Evolutionary conservation across 2,888 invertebrate species (phyloP), one percentile per base, ranked within the genome.

Genomic region (Eupithecia inturbata): DNA sequence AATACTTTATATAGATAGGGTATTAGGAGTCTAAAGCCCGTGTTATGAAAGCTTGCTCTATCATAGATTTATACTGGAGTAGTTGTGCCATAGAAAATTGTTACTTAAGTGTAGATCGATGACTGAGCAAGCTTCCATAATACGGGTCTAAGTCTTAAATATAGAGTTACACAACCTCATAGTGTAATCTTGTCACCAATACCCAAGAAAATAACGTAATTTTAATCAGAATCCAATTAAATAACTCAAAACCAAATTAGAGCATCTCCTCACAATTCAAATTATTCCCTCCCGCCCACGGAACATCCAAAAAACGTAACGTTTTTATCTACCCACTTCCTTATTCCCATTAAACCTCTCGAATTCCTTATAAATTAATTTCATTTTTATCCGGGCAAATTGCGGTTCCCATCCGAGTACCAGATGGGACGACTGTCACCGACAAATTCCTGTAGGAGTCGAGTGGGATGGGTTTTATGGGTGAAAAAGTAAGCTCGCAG

Each of bases 341-440:
- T 75, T 71, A 73, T 72, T 49, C 33, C 57, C 41, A 68, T 74
- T 57, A 45, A 70, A 68, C n/a, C 68, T 73, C 62, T 70, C 66
- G 53, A 70, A 74, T 74, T 75, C 68, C 67, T 71, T 73, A 72
- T 74, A 83, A 85, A 85, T 85, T 86, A 87, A 85, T 86, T 87
- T 82, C 77, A 83, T 85, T 85, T 86, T 86, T 84, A 82, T 83
- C 66, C 73, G 67, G 76, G 72, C 67, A 77, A 80, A 80, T 76
- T 74, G 79, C 67, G 79, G 75, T 76, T 62, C 57, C 79, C 78
- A 79, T 78, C 77, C 78, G 70, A 79, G 76, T 72, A 77, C 77
- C 87, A 87, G 87, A 81, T 83, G 86, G 72, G 81, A 78, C 81
- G 79, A 82, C 80, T 85, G 87, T 85, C 85, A 84, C 73, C 82